Conservation (phyloP, 2,888 invertebrate species). For the Tubiluchus corallicola region DNA sequence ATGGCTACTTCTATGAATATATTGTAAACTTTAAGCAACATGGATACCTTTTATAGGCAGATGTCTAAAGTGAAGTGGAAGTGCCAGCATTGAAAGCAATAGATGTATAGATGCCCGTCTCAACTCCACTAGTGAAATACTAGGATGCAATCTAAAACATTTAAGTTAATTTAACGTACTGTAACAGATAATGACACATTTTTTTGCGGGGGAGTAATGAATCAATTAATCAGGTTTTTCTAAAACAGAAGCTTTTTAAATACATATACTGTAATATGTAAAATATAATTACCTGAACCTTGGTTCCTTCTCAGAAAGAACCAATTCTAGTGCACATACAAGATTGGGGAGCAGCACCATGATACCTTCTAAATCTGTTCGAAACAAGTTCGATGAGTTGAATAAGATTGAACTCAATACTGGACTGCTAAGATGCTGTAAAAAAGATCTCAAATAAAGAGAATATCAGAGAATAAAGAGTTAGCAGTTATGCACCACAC, state of each 20-base stretch:
- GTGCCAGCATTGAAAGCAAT: conserved; percentile 67
- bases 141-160: conserved; percentile 22
- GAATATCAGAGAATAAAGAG: no score
- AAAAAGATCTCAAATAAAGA: no score
- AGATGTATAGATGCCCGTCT: conserved; percentile 79
- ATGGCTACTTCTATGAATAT: no score
- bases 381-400: conserved; percentile 47
- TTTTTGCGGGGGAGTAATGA: no score
- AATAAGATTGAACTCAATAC: conserved; percentile 23
- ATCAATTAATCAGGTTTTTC: background rate
- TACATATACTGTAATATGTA: background rate
- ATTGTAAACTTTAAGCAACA: no score
- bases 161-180: no score
- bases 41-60: conserved; percentile 28
- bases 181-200: no score
- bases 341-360: conserved; percentile 75
- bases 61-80: conserved; percentile 73
- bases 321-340: conserved; percentile 70
- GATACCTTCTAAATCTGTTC: conserved; percentile 77
- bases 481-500: no score
- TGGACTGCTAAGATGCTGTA: no score
- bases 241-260: background rate
- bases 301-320: conserved; percentile 62
- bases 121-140: conserved; percentile 35
- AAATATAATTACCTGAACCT: conserved; percentile 40